phyloP scores from a whole-genome alignment of 2,113 vertebrate species.

The Arvicanthis niloticus region DNA sequence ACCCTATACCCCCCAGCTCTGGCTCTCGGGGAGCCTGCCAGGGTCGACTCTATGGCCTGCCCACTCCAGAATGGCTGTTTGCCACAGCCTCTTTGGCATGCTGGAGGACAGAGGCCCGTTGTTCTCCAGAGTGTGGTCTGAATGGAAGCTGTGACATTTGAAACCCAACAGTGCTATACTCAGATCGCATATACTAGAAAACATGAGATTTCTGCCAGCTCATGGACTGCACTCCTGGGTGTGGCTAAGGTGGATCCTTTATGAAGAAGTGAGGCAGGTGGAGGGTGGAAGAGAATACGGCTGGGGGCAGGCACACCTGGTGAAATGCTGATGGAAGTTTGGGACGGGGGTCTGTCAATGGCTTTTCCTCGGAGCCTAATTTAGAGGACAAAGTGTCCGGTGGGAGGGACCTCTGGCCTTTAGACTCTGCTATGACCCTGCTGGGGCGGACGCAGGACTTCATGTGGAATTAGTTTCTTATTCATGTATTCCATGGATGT shows the following conservation, averaged over 20 bases:
- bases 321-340: background rate
- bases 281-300: background rate
- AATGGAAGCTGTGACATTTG: background rate
- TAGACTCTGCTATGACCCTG: background rate
- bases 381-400: background rate
- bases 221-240: background rate
- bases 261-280: background rate
- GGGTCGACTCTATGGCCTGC: background rate
- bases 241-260: background rate
- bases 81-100: background rate
- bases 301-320: rapidly evolving
- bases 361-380: background rate
- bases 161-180: background rate
- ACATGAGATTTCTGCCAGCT: background rate
- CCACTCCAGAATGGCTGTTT: background rate
- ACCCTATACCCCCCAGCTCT: background rate
- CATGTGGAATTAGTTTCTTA: background rate
- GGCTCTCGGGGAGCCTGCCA: background rate
- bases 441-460: background rate
- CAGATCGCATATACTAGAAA: background rate
- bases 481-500: background rate
- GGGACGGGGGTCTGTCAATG: background rate
- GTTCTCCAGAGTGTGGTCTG: background rate
- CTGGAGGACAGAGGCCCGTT: background rate
- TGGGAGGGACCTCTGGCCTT: background rate